Conservation (phyloP, 2,113 vertebrate species). For the Boulengeromyrus knoepffleri region DNA sequence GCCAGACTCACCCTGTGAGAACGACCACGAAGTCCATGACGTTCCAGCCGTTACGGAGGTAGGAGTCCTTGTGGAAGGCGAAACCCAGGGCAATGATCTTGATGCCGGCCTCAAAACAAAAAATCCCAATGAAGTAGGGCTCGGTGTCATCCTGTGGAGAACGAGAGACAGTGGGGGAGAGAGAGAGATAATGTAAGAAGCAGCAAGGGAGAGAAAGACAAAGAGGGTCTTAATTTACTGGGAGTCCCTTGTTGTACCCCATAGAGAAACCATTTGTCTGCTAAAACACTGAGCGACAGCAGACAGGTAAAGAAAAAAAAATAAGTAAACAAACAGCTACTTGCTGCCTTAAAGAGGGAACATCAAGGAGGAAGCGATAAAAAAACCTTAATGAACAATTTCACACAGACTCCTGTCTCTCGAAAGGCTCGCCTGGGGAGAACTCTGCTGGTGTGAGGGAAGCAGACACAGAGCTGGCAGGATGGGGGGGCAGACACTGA, state of each 20-base stretch:
- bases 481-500: background rate
- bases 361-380: background rate
- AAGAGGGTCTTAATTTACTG: background rate
- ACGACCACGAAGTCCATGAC: slow-evolving; percentile 99
- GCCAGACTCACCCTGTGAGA: slow-evolving; percentile 83
- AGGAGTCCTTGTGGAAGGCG: slow-evolving; percentile 93
- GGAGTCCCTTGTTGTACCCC: background rate
- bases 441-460: background rate
- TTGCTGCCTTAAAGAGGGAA: background rate
- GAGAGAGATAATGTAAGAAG: slow-evolving; percentile 13
- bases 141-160: slow-evolving; percentile 85
- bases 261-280: background rate
- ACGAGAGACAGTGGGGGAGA: background rate
- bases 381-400: background rate
- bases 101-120: slow-evolving; percentile 98
- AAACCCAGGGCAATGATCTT: slow-evolving; percentile 97
- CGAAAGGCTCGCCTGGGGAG: background rate
- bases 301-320: background rate
- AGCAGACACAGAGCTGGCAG: background rate
- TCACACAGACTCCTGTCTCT: background rate
- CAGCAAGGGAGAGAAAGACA: slow-evolving; percentile 4
- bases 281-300: slow-evolving; percentile 20
- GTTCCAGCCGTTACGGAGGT: slow-evolving; percentile 96
- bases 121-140: slow-evolving; percentile 99
- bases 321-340: background rate